A percentile compares a stretch with the other conserved stretches of the same genome.
These are phyloP conservation scores for Rhabdophis nuchalis DNA, from an alignment of 2,797 vertebrate genomes.

Conservation along the genomic window DNA sequence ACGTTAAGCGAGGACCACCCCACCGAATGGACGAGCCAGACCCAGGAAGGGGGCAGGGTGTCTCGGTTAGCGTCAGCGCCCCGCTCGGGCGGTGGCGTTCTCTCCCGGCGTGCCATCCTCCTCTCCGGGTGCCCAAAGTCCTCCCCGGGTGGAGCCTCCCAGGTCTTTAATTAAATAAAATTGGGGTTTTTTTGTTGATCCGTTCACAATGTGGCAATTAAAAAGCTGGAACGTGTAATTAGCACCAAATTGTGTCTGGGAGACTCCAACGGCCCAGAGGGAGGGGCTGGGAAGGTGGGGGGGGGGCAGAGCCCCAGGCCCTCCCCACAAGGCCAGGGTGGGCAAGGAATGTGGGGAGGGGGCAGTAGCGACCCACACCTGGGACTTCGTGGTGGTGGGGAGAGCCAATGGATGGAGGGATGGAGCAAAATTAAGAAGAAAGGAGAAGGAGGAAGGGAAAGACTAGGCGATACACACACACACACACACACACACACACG, in stretches of 20 bases:
- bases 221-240: slow-evolving; percentile 35
- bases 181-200: slow-evolving; percentile 40
- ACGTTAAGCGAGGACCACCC: not conserved
- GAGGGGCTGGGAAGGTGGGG: not conserved
- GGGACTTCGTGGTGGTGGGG: not conserved
- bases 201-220: slow-evolving; percentile 51
- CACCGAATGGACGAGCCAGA: not conserved
- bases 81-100: fast-evolving
- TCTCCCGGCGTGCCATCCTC: not conserved
- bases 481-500: not conserved
- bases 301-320: not conserved
- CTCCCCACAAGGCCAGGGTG: not conserved
- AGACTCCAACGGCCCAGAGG: slow-evolving; percentile 14
- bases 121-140: not conserved
- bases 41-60: fast-evolving
- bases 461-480: fast-evolving
- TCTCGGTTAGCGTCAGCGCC: not conserved
- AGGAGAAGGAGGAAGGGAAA: no score
- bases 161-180: slow-evolving; percentile 51
- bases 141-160: slow-evolving; percentile 13
- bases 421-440: no score
- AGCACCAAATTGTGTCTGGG: slow-evolving; percentile 21
- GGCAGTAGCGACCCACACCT: not conserved
- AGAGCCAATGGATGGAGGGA: not conserved
- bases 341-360: not conserved